Evolutionary conservation across 2,888 invertebrate genomes (phyloP).

Genomic region (Nomada hirtipes): DNA sequence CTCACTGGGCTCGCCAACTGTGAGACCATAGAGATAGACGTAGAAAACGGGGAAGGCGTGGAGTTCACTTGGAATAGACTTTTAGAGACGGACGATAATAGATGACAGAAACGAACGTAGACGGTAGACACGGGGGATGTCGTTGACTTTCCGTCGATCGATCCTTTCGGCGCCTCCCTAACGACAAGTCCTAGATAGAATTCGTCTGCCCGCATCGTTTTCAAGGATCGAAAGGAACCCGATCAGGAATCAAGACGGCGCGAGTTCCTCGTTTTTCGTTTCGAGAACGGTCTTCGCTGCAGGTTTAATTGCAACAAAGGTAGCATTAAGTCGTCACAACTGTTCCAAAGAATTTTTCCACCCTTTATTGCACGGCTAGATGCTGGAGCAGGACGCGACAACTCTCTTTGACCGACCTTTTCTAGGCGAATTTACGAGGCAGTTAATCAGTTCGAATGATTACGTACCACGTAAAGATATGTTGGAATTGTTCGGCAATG

Average conservation of each 20-base stretch:
- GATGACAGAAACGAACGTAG: not conserved
- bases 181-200: not conserved
- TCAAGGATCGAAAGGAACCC: too few species aligned
- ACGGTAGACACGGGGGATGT: not conserved
- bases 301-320: not conserved
- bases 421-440: not conserved
- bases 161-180: slow-evolving; percentile 1
- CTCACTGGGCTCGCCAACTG: slow-evolving; percentile 9
- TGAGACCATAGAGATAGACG: not conserved
- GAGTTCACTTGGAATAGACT: not conserved
- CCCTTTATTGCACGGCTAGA: too few species aligned
- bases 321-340: too few species aligned
- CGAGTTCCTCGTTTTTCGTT: slow-evolving; percentile 4
- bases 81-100: not conserved
- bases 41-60: not conserved
- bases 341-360: too few species aligned
- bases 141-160: slow-evolving; percentile 41
- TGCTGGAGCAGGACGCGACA: too few species aligned
- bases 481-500: slow-evolving; percentile 19
- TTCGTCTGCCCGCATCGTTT: too few species aligned
- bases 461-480: not conserved
- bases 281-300: slow-evolving; percentile 32
- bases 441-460: not conserved
- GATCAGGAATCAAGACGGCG: too few species aligned
- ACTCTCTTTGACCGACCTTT: not conserved